Percentiles rank a stretch among this genome's conserved stretches.
These are phyloP conservation scores for Muraenolepis orangiensis DNA, from an alignment of 2,797 vertebrate genomes.

Conservation along the genomic window DNA sequence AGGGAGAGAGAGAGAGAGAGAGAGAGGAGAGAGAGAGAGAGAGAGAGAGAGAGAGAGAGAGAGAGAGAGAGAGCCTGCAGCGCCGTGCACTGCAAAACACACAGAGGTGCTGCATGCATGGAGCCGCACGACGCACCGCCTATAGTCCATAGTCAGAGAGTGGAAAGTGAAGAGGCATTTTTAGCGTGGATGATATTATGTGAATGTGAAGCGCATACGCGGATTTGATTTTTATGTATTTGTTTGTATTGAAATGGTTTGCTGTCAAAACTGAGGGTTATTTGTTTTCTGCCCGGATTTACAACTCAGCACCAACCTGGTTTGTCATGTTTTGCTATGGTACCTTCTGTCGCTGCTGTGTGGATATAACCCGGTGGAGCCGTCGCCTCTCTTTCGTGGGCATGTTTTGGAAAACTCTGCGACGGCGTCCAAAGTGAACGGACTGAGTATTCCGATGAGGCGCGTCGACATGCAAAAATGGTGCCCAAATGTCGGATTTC, in stretches of 20 bases:
- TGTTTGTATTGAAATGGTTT: background rate
- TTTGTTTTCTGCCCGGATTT: constrained; percentile 1
- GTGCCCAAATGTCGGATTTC: constrained; percentile 75
- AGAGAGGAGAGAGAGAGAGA: no score
- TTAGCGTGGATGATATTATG: background rate
- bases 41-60: no score
- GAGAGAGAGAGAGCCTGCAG: background rate
- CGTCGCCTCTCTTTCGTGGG: constrained; percentile 76
- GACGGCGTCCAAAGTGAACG: constrained; percentile 77
- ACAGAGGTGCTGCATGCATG: background rate
- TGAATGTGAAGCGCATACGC: background rate
- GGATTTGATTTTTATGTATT: background rate
- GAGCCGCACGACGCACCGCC: background rate
- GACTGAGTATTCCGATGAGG: constrained; percentile 78
- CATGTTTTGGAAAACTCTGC: constrained; percentile 85
- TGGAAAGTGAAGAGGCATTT: background rate
- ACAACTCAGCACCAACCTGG: constrained; percentile 65
- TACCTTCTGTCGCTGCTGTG: constrained; percentile 58
- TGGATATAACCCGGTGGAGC: constrained; percentile 62
- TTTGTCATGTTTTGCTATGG: constrained; percentile 65
- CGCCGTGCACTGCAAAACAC: background rate
- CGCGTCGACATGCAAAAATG: constrained; percentile 79
- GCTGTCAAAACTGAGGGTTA: background rate
- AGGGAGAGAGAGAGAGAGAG: no score
- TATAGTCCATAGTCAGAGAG: background rate